Conservation (phyloP, 2,888 invertebrate genomes). For the Rosalia funebris region DNA sequence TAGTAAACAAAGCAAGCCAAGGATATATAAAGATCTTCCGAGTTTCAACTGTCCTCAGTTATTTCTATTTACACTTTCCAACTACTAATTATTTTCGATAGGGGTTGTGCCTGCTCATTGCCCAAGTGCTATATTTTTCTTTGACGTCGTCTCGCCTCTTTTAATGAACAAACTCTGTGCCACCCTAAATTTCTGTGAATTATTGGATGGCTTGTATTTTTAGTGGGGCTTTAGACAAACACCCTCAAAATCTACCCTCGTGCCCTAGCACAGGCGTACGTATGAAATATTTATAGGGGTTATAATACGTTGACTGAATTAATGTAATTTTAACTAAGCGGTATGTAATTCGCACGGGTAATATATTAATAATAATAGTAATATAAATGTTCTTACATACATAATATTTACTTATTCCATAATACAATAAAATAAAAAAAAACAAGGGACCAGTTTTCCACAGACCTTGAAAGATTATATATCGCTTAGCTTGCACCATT, state of each 20-base stretch:
- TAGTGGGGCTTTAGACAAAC: constrained; percentile 20
- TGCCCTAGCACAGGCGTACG: constrained; percentile 3
- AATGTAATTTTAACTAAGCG: too few relatives aligned
- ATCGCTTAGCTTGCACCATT: too few relatives aligned
- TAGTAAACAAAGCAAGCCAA: too few relatives aligned
- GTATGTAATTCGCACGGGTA: too few relatives aligned
- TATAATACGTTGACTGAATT: neutral
- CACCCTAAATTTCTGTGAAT: constrained; percentile 27
- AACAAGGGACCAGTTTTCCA: too few relatives aligned
- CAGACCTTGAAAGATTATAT: too few relatives aligned
- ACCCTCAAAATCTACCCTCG: constrained; percentile 26
- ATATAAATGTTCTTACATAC: too few relatives aligned
- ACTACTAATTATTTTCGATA: constrained; percentile 10
- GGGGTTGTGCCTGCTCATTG: neutral
- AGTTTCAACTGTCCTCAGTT: neutral
- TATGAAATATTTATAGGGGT: neutral
- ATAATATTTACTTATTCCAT: too few relatives aligned
- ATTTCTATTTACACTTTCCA: neutral
- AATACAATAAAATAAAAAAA: too few relatives aligned
- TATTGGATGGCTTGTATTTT: constrained; percentile 16
- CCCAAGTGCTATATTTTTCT: constrained; percentile 7
- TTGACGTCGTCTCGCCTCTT: constrained; percentile 11
- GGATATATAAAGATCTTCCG: neutral
- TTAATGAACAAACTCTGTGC: constrained; percentile 19
- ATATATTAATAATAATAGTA: too few relatives aligned